Base-by-base conservation (phyloP, 1,140 invertebrate genomes). In the Caerostris extrusa region DNA sequence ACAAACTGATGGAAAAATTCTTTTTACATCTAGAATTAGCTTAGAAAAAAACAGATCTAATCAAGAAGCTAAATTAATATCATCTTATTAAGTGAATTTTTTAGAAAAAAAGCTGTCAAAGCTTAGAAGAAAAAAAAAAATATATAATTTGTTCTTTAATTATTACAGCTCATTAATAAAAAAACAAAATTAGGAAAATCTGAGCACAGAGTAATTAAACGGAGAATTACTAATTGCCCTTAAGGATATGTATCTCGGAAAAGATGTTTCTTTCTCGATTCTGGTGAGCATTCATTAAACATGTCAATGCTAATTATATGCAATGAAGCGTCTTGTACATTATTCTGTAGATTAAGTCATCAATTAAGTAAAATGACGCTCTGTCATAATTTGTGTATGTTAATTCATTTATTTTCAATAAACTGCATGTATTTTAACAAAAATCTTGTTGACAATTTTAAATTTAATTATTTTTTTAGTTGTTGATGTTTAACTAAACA, bases 301-400 rank as follows among this genome's bases (percentile, higher is more conserved):
- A 50, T 53, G 34, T 50, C 34, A 50, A 12, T 53, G 71, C 71
- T 77, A 77, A 77, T 77, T 77, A 77, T 10, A 77, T 50, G 71
- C 71, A 50, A 77, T 53, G 53, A 77, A 77, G 50, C 19, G 71
- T 77, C 71, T 53, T 12, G 34, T 7, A 53, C 53, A 12, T 53
- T 14, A 83, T 83, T 83, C 56, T n/a, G 34, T 12, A 83, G 82
- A 83, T 83, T 83, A 83, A 83, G 55, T 56, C 55, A 58, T 83
- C 56, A 83, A 83, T 83, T 83, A 34, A 83, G 53, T 10, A 7
- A 56, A 83, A 57, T 83, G 56, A 83, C 3, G 57, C 6, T 67
- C 34, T 34, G 34, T 34, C 0, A 34, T 34, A 34, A 34, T 34
- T 34, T 34, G 34, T 34, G 34, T 34, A 34, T 34, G 34, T 34